Conservation (phyloP, 2,888 invertebrate genomes). For the Sminthurides aquaticus region DNA sequence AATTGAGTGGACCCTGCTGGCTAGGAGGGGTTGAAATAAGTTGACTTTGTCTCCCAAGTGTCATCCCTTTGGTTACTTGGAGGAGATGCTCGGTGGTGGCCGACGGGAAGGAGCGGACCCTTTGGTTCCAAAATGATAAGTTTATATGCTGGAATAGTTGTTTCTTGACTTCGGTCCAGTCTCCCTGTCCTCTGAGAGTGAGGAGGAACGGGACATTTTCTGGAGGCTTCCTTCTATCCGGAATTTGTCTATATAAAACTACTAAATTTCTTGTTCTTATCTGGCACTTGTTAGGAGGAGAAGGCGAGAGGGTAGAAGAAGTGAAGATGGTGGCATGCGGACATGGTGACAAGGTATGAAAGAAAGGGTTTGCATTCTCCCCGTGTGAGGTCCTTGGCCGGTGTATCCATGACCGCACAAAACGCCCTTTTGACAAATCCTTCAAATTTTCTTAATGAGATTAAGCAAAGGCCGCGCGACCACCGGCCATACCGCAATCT, state of each 20-base stretch:
- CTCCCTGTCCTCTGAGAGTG: too few species aligned
- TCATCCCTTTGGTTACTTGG: not conserved
- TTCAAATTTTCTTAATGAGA: constrained; percentile 39
- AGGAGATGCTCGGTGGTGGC: not conserved
- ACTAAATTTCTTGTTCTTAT: too few species aligned
- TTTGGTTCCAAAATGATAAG: not conserved
- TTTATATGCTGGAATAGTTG: not conserved
- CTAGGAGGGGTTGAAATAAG: not conserved
- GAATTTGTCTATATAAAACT: too few species aligned
- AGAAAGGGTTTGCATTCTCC: constrained; percentile 5
- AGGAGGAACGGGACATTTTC: not conserved
- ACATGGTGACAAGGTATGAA: constrained; percentile 7
- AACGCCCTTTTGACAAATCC: constrained; percentile 40
- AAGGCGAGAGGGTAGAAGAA: not conserved
- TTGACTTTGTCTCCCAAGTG: not conserved
- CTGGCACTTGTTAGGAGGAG: not conserved
- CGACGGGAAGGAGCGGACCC: not conserved
- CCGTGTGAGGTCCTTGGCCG: constrained; percentile 29
- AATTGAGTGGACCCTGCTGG: not conserved
- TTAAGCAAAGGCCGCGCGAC: constrained; percentile 30
- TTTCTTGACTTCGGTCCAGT: not conserved
- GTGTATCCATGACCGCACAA: constrained; percentile 27
- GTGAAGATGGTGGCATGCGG: not conserved
- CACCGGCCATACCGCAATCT: constrained; percentile 9
- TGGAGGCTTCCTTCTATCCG: too few species aligned